phyloP scores from a whole-genome alignment of 2,113 vertebrate genomes.

The Trochalopteron elliotii region DNA sequence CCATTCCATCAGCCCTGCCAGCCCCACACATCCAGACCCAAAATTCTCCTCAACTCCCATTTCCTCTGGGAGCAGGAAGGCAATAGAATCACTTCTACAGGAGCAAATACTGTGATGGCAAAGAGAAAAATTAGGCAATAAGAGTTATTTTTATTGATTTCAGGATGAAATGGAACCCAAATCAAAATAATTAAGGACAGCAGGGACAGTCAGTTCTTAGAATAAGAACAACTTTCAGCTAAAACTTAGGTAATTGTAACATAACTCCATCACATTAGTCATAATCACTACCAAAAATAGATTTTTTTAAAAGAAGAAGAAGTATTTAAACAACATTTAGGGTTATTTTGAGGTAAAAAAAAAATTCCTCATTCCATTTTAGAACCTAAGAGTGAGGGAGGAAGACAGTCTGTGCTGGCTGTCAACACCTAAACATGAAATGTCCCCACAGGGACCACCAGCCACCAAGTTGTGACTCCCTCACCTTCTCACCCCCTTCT shows the following conservation, averaged over 20 bases:
- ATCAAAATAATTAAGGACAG: neutral
- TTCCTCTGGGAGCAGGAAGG: neutral
- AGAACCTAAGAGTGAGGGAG: neutral
- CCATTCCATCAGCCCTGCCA: neutral
- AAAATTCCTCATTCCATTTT: neutral
- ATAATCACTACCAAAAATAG: neutral
- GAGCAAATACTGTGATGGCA: accelerated
- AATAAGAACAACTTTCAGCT: neutral
- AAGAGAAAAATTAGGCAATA: neutral
- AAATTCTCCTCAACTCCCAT: neutral
- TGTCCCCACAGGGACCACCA: neutral
- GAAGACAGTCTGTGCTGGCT: neutral
- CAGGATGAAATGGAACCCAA: neutral
- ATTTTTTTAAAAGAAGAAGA: neutral
- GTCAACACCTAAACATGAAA: neutral
- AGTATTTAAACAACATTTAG: neutral
- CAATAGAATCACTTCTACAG: neutral
- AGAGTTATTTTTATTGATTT: neutral
- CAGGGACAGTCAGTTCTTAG: neutral
- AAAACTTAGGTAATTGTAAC: neutral
- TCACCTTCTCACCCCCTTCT: neutral
- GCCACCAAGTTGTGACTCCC: neutral
- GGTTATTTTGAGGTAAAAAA: neutral
- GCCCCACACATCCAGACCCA: neutral
- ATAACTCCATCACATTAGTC: neutral